Evolutionary conservation across 2,888 invertebrate species (phyloP).

Genomic region (Brenthis daphne): DNA sequence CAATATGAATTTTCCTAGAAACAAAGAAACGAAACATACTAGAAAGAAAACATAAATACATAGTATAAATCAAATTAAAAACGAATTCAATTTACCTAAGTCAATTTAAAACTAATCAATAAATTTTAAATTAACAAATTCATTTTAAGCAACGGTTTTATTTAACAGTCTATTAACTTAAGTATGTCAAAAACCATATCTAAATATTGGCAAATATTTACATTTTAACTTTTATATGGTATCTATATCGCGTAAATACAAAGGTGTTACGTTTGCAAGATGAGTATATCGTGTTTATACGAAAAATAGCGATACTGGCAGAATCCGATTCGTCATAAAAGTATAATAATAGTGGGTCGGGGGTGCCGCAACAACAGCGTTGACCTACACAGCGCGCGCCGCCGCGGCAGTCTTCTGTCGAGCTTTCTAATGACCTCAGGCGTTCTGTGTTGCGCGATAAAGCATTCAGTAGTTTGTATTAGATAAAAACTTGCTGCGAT

Average conservation of each 20-base stretch:
- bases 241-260: not conserved
- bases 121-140: no score
- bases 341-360: slow-evolving; percentile 81
- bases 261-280: slow-evolving; percentile 14
- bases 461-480: slow-evolving; percentile 56
- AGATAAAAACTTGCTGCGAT: slow-evolving; percentile 62
- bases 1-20: not conserved
- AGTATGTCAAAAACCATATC: not conserved
- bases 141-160: no score
- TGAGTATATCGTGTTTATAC: slow-evolving; percentile 25
- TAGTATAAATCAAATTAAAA: no score
- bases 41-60: no score
- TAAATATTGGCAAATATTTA: not conserved
- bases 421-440: slow-evolving; percentile 81
- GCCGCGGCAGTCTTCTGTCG: slow-evolving; percentile 79
- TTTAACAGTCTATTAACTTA: not conserved
- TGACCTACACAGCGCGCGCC: slow-evolving; percentile 76
- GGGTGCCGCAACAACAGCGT: slow-evolving; percentile 77
- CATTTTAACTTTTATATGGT: not conserved
- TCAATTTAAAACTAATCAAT: no score
- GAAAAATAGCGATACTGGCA: slow-evolving; percentile 63
- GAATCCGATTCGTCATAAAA: slow-evolving; percentile 82
- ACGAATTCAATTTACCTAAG: no score
- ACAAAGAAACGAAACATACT: not conserved
- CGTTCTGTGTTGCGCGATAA: slow-evolving; percentile 72